phyloP scores from a whole-genome alignment of 2,113 vertebrate genomes.

The Osmerus mordax region DNA sequence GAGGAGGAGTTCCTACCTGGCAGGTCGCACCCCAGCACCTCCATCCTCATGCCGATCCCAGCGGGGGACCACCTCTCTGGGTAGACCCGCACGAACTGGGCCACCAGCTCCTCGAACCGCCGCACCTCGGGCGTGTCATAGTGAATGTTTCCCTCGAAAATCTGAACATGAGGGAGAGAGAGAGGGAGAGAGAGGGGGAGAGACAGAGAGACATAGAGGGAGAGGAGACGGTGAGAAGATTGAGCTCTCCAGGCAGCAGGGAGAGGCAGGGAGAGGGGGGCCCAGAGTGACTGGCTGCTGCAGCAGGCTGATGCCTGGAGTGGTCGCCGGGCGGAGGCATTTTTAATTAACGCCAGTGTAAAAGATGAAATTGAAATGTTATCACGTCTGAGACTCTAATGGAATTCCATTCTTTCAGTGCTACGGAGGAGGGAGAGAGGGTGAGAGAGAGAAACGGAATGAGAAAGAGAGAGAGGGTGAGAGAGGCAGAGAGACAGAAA shows the following conservation, averaged over 20 bases:
- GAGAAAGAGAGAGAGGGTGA: constrained; percentile 4
- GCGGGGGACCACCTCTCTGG: constrained; percentile 95
- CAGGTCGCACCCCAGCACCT: constrained; percentile 94
- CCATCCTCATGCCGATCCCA: constrained; percentile 95
- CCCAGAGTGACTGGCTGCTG: too few species aligned
- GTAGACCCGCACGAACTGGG: constrained; percentile 87
- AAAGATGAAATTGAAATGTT: constrained; percentile 63
- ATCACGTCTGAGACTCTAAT: constrained; percentile 45
- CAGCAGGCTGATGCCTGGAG: too few species aligned
- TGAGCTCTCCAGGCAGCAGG: too few species aligned
- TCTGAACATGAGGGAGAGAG: constrained; percentile 59
- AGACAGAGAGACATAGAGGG: constrained; percentile 1
- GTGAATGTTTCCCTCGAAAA: constrained; percentile 96
- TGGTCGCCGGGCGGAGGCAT: too few species aligned
- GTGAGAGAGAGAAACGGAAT: constrained; percentile 6
- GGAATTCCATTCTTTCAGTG: constrained; percentile 25
- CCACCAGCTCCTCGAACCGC: constrained; percentile 86
- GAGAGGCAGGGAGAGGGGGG: too few species aligned
- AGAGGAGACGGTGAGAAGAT: not conserved
- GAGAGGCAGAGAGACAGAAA: not conserved
- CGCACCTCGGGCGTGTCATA: constrained; percentile 94
- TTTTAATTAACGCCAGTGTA: too few species aligned
- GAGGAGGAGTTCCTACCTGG: constrained; percentile 75
- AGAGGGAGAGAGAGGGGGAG: constrained; percentile 6
- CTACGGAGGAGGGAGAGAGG: not conserved